Base-by-base conservation (phyloP, 1,140 invertebrate species). In the Uloborus diversus region DNA sequence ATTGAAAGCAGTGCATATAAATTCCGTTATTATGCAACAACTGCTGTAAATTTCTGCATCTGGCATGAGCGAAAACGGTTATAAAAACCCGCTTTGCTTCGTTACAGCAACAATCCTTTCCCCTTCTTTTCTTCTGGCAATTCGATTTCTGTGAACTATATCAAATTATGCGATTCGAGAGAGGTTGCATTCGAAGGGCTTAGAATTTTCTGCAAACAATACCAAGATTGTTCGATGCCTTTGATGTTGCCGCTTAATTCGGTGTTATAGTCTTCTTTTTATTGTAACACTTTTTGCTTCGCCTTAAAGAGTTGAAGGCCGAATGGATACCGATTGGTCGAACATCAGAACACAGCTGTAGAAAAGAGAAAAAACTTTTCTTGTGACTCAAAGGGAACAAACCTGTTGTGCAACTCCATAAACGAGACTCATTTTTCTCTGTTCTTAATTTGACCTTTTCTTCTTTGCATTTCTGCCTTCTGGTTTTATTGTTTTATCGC, bases 401-500 rank as follows among this genome's bases (percentile, higher is more conserved):
- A 59, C 56, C 56, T 30, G 56, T 59, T 28, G 11, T n/a, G 11
- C 23, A 53, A n/a, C n/a, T 25, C n/a, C 23, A 59, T 59, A 59
- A 59, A 59, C 27, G 56, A 25, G 14, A 25, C 25, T 25, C 25
- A 59, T 59, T 59, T 59, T 59, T 59, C 56, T 59, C 32, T 28
- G 25, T 59, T 14, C 32, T 59, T 59, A 28, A 28, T 59, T 59
- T 59, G 17, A 20, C 14, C n/a, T 56, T 56, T 56, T 20, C 2
- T 14, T 27, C 28, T 27, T 9, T 59, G n/a, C 56, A 4, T 56
- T 56, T 59, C 11, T 59, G 28, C 25, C 56, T 59, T 59, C 13
- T 59, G 23, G 25, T 30, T 59, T 59, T 59, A 59, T 59, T 59
- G 56, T 59, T 59, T 59, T 59, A 59, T 59, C 7, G 25, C 32